Percentiles rank a stretch among this genome's conserved stretches.
Evolutionary conservation across 2,797 vertebrate species (phyloP).

Genomic region (Lepilemur septentrionalis): DNA sequence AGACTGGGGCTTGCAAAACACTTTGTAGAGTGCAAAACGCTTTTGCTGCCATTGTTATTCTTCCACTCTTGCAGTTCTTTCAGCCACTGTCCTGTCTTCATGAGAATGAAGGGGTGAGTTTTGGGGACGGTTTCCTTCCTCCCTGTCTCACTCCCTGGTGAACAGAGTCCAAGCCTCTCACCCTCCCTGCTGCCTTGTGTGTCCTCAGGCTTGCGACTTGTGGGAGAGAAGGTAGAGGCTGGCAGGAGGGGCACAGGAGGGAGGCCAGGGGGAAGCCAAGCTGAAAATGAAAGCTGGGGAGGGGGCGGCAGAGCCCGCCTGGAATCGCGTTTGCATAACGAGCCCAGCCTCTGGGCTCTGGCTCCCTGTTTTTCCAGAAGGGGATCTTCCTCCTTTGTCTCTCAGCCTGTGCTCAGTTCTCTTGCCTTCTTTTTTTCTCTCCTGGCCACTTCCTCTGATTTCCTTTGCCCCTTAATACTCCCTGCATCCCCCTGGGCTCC

Average conservation of each 20-base stretch:
- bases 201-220: not conserved
- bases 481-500: not conserved
- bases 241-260: not conserved
- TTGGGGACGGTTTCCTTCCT: not conserved
- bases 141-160: not conserved
- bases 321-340: not conserved
- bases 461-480: not conserved
- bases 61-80: not conserved
- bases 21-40: not conserved
- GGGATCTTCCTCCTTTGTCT: slow-evolving; percentile 44
- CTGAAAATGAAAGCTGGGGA: slow-evolving; percentile 47
- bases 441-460: not conserved
- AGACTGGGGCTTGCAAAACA: not conserved
- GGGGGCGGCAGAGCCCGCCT: accelerated
- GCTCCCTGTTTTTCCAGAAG: not conserved
- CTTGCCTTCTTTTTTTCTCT: not conserved
- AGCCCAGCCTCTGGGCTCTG: not conserved
- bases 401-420: not conserved
- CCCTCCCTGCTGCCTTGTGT: not conserved
- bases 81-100: not conserved
- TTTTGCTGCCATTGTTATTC: not conserved
- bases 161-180: not conserved
- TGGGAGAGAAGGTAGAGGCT: not conserved
- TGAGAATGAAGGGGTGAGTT: not conserved
- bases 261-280: slow-evolving; percentile 34